A percentile compares a stretch with the other conserved stretches of the same genome.
These are phyloP conservation scores for Altica lythri DNA, from an alignment of 2,888 invertebrate genomes.

Conservation along the genomic window DNA sequence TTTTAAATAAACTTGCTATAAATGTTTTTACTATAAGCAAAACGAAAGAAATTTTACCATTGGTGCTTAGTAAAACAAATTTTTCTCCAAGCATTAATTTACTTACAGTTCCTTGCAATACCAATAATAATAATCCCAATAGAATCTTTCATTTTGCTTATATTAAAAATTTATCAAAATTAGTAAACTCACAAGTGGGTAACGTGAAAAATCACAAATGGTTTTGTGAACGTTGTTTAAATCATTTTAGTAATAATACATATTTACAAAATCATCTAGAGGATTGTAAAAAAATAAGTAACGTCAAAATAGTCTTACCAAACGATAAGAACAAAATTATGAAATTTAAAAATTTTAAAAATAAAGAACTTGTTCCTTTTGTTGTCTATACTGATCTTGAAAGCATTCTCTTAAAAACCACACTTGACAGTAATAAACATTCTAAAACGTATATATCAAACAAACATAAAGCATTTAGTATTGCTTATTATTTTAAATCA, in stretches of 20 bases:
- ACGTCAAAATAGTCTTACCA: not conserved
- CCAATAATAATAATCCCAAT: not conserved
- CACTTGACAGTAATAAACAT: not conserved
- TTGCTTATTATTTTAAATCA: no score
- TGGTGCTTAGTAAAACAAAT: not conserved
- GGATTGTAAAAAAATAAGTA: not conserved
- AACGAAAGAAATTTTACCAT: not conserved
- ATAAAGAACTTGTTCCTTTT: not conserved
- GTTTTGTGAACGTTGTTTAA: not conserved
- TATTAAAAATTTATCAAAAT: no score
- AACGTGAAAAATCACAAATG: not conserved
- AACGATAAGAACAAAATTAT: not conserved
- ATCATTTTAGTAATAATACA: not conserved
- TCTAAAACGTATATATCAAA: not conserved
- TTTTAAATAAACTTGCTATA: not conserved
- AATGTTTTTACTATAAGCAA: not conserved
- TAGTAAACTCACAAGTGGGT: not conserved
- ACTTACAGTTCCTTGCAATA: not conserved
- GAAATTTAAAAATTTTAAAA: not conserved
- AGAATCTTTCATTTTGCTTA: not conserved
- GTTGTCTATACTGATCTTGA: no score
- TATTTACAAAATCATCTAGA: not conserved
- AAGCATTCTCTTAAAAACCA: not conserved
- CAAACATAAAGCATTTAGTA: no score
- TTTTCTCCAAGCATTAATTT: not conserved